Evolutionary conservation across 2,888 invertebrate species (phyloP).

Genomic region (Philaethria dido): DNA sequence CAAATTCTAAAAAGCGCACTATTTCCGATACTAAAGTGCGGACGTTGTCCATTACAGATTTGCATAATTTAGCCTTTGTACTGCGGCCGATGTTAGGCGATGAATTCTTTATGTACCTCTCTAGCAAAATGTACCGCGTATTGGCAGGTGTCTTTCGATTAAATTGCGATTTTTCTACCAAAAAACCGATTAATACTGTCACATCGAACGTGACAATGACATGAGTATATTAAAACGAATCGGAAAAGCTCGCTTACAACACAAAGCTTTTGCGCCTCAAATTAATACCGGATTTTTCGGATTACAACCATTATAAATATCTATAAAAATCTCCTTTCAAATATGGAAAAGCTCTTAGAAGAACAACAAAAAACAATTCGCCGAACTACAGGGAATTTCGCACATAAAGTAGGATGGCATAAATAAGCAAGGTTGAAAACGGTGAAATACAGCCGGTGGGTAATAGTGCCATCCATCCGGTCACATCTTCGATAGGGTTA

Average conservation of each 20-base stretch:
- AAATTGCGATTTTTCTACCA: constrained; percentile 46
- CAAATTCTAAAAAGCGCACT: constrained; percentile 56
- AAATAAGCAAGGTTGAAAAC: constrained; percentile 78
- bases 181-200: constrained; percentile 43
- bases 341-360: constrained; percentile 38
- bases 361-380: constrained; percentile 43
- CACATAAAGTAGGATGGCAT: constrained; percentile 79
- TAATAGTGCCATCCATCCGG: constrained; percentile 81
- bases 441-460: constrained; percentile 71
- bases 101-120: constrained; percentile 74
- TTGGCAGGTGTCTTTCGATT: constrained; percentile 78
- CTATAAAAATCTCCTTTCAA: constrained; percentile 7
- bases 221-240: constrained; percentile 33
- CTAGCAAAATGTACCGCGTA: constrained; percentile 63
- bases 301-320: constrained; percentile 22
- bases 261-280: not conserved
- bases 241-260: constrained; percentile 5
- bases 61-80: constrained; percentile 77
- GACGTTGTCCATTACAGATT: constrained; percentile 74
- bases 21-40: constrained; percentile 61
- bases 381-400: constrained; percentile 51
- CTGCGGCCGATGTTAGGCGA: constrained; percentile 65
- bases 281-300: not conserved
- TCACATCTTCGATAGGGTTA: constrained; percentile 83
- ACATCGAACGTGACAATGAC: constrained; percentile 44